Base-by-base conservation (phyloP, 2,797 vertebrate genomes). In the Ctenochaetus hawaiiensis region DNA sequence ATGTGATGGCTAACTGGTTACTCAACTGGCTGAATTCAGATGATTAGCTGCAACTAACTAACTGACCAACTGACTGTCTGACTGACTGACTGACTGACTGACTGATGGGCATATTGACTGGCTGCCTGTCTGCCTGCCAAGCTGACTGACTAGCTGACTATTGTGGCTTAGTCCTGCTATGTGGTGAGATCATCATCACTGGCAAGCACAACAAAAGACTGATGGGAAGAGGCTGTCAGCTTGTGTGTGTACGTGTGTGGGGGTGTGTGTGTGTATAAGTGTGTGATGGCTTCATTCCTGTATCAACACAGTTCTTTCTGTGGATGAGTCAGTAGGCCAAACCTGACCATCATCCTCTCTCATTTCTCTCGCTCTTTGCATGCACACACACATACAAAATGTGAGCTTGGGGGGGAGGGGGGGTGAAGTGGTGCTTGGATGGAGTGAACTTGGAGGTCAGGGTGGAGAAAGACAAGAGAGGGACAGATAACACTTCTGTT, bases 111-210 rank as follows among this genome's bases (percentile, higher is more conserved):
- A 73, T 69, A 79, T 79, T 86, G 84, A 82, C 70, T 80, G 80
- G 51, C 79, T 85, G 83, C 73, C 77, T 86, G 78, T 77, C 80
- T 78, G 68, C 43, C 73, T 90, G 80, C 85, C 80, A 81, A 77
- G 80, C 82, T 83, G 76, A 84, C 85, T 83, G 81, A 87, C 87
- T 86, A 77, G 20, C 65, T 87, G 79, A 84, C 84, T 85, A 72
- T 77, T 72, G 78, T 83, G 71, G 90, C 86, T 90, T 85, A 85
- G 66, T 88, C 78, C 53, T 85, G 81, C 89, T 89, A 89, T 90
- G 88, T 83, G 89, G 87, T 92, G 93, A 94, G 87, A 90, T 93
- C 92, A 92, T 91, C 87, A 82, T 82, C 81, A 70, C 77, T 85
- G 77, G 87, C 74, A 89, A 86, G 83, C 74, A 67, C 85, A 90